Evolutionary conservation across 2,888 invertebrate species (phyloP).

Genomic region (Stenurella melanura): DNA sequence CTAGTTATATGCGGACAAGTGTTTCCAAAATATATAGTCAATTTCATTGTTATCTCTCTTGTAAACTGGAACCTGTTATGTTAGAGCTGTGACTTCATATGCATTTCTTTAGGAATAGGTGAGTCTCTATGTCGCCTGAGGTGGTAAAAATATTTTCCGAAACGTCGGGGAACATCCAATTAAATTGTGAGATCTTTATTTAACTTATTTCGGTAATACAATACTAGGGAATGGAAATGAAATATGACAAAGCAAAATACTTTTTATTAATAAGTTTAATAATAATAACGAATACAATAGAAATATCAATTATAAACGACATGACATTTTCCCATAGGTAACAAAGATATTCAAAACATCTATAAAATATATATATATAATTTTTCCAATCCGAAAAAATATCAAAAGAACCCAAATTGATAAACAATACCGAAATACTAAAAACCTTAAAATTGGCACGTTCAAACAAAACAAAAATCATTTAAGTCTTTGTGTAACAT

Average conservation of each 20-base stretch:
- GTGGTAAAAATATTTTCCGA: too few species aligned
- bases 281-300: slow-evolving; percentile 55
- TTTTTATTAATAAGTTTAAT: slow-evolving; percentile 36
- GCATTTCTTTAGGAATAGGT: too few species aligned
- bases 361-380: slow-evolving; percentile 59
- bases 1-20: too few species aligned
- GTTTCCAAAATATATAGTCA: too few species aligned
- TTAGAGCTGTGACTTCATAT: too few species aligned
- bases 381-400: slow-evolving; percentile 48
- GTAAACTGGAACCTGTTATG: too few species aligned
- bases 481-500: slow-evolving; percentile 96
- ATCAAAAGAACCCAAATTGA: slow-evolving; percentile 41
- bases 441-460: slow-evolving; percentile 54
- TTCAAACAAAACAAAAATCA: slow-evolving; percentile 68
- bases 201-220: too few species aligned
- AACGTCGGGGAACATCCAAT: too few species aligned
- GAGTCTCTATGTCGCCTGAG: too few species aligned
- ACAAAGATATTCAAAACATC: slow-evolving; percentile 56
- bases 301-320: slow-evolving; percentile 54
- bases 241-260: slow-evolving; percentile 15
- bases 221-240: not conserved
- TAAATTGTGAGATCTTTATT: too few species aligned
- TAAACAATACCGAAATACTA: slow-evolving; percentile 35
- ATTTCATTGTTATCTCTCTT: too few species aligned
- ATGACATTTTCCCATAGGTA: slow-evolving; percentile 51